Evolutionary conservation across 1,140 invertebrate genomes (phyloP), one percentile per base, ranked within the genome.

Genomic region (Diploscapter pachys): DNA sequence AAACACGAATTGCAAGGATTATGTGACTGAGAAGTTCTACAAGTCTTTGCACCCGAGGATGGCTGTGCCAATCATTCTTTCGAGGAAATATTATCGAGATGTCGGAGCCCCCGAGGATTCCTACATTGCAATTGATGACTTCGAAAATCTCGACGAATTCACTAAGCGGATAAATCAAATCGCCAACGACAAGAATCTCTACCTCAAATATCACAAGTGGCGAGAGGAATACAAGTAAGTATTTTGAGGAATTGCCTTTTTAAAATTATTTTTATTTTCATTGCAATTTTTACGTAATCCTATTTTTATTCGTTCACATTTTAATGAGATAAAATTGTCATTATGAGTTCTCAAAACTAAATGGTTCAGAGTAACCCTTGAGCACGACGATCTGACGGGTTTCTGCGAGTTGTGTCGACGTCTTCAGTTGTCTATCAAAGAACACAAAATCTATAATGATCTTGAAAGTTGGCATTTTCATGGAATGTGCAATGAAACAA

Each of bases 11-110:
- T 98, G 95, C 86, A 89, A 90, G 66, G 94, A 98, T 86, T 98
- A 98, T 85, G 93, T 97, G 63, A 97, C 95, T 0, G 95, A 98
- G 85, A 98, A 98, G 85, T 94, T 96, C 85, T 97, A 93, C 84
- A 92, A 95, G 56, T 95, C 76, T 54, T n/a, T 77, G n/a, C 52
- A 61, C 4, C 66, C 69, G 13, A 52, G 73, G 13, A 55, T 63
- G 31, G 54, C 68, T 3, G 57, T 78, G 2, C 77, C 77, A 53
- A 72, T 78, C 50, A 65, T 78, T 2, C 13, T 77, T 48, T 48
- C 63, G 50, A 63, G 74, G 53, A 77, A 78, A 61, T 65, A 72
- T 49, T 78, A 78, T 65, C 68, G 77, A 63, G 63, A 57, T 49
- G 53, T 78, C 52, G 68, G 66, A 13, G 75, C 66, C 62, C 77